Percentiles rank a stretch among this genome's conserved stretches.
phyloP scores from a whole-genome alignment of 1,140 invertebrate genomes.

The Stegodyphus dumicola region DNA sequence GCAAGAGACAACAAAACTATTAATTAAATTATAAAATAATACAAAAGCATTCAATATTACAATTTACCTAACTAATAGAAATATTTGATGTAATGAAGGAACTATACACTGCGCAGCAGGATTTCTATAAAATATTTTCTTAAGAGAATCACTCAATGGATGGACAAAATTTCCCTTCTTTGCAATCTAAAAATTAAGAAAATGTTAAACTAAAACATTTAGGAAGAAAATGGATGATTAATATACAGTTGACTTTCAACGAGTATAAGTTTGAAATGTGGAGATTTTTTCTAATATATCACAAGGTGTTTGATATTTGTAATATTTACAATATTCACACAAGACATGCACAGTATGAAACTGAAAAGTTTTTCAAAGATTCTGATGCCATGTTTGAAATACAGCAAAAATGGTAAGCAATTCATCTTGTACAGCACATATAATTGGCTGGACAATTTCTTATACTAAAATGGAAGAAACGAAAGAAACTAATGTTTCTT shows the following conservation, averaged over 20 bases:
- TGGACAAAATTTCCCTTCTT: slow-evolving; percentile 81
- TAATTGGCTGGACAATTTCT: too few relatives aligned
- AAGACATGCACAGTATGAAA: not conserved
- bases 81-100: slow-evolving; percentile 81
- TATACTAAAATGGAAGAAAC: too few relatives aligned
- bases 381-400: too few relatives aligned
- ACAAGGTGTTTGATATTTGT: not conserved
- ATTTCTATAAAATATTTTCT: slow-evolving; percentile 71
- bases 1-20: not conserved
- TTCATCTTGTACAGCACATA: too few relatives aligned
- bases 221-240: not conserved
- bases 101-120: slow-evolving; percentile 85
- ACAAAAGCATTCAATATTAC: not conserved
- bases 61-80: slow-evolving; percentile 73
- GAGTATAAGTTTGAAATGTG: not conserved
- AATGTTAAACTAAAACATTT: not conserved
- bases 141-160: slow-evolving; percentile 62
- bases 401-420: too few relatives aligned
- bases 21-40: not conserved
- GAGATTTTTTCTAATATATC: not conserved
- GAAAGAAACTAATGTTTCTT: too few relatives aligned
- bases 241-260: not conserved
- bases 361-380: too few relatives aligned
- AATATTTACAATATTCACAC: not conserved
- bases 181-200: slow-evolving; percentile 79